Base-by-base conservation (phyloP, 2,888 invertebrate genomes). In the Brachyptera putata region DNA sequence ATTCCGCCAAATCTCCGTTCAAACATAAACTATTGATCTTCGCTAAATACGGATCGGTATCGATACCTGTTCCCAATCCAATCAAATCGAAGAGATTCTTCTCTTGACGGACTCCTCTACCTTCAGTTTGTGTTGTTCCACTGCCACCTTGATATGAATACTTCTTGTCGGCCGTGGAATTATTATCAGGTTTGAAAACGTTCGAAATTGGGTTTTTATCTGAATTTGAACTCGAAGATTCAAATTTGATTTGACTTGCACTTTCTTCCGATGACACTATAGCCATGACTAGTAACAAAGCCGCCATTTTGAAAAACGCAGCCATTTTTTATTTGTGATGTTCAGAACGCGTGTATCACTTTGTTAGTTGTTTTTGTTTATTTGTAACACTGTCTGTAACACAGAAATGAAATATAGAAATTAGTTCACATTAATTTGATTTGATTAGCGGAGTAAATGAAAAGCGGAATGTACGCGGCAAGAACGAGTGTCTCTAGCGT, bases 1-100 rank as follows among this genome's bases (percentile, higher is more conserved):
- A 91, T 70, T 91, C 90, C 0, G 89, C 86, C n/a, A 91, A 75
- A 71, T 91, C 90, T 3, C 91, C 91, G 63, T 80, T 83, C 59
- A 91, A 75, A 68, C 91, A 91, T 64, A 84, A 86, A 64, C 84
- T 79, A 58, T 90, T 90, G 0, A 86, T 80, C 69, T 82, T 84
- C 53, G 87, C 84, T 67, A 90, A 76, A 74, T 88, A 91, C 1
- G 90, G 89, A 74, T 91, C 90, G 55, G 84, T 84, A 68, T 89
- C 84, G 63, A 78, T 75, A 41, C 82, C 83, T 3, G 87, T 86
- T 11, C 90, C 90, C 41, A 91, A 76, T 9, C 90, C 90, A 21
- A 91, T 82, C 82, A 87, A 86, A 72, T 89, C 88, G n/a, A 91
- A 76, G 2, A 91, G 76, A 67, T 84, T 83, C 64, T 87, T 84